Evolutionary conservation across 2,113 vertebrate species (phyloP), one percentile per base, ranked within the genome.

Genomic region (Oryzias woworae): DNA sequence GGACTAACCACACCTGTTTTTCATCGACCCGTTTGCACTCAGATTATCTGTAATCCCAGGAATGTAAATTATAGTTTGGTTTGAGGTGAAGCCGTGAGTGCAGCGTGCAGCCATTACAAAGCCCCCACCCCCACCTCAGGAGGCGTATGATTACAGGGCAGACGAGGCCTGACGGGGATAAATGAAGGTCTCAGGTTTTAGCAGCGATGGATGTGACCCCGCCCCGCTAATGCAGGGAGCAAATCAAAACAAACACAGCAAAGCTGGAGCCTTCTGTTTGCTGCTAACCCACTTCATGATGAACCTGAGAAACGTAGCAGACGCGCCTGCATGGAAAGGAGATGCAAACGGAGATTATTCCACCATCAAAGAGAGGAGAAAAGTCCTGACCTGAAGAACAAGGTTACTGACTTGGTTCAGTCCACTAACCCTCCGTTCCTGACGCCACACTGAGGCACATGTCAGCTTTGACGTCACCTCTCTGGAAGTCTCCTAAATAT

Each of bases 41-140:
- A 87, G 81, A 85, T 89, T 85, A 77, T 86, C 80, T 77, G 88
- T 83, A 78, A 90, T 89, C 80, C 74, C 60, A 86, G 78, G 91
- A 92, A 92, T 91, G 89, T 87, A 90, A 92, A 92, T 92, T 89
- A 89, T 74, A 83, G 78, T 88, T 88, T 85, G 53, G 71, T 77
- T 81, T 73, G 71, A 62, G 73, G 65, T 81, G 71, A 82, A 64
- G 74, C 68, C 64, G 76, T 69, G 69, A 71, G 61, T 72, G 72
- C 56, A 69, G 74, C 71, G 74, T 55, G 56, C 78, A 82, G 15
- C 67, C 66, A 56, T 54, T 66, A 70, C 54, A 48, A 28, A 42
- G 23, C 53, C 54, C 48, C 13, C 60, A 17, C 20, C 42, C 20
- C 31, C 22, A 58, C 45, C 58, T 65, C 66, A 53, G 64, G 72